Evolutionary conservation across 2,797 vertebrate genomes (phyloP).

Genomic region (Lepus townsendii): DNA sequence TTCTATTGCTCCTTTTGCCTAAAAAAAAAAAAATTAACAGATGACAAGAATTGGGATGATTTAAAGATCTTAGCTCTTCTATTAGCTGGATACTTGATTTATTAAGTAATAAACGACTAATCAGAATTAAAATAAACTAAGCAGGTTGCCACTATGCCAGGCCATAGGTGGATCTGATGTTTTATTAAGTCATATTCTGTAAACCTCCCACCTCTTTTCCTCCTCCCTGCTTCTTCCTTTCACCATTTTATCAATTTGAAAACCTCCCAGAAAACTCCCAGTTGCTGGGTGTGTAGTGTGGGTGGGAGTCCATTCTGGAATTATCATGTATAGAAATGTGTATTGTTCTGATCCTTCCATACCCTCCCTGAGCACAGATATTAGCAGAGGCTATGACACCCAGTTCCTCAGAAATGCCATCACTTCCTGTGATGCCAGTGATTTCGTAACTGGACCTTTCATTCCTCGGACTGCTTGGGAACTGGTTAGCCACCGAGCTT

Average conservation of each 20-base stretch:
- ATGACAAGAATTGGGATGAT: neutral
- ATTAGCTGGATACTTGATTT: neutral
- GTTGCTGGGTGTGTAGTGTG: neutral
- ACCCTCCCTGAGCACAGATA: neutral
- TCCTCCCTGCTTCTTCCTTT: neutral
- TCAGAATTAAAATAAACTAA: neutral
- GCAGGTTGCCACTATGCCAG: neutral
- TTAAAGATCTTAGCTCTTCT: conserved; percentile 33
- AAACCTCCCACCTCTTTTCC: neutral
- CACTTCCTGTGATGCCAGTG: neutral
- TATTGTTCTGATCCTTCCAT: neutral
- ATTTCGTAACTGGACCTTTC: neutral
- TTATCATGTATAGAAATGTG: neutral
- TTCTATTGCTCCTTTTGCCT: conserved; percentile 56
- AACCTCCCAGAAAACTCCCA: neutral
- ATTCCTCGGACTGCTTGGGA: neutral
- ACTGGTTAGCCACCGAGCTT: neutral
- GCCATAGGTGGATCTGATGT: neutral
- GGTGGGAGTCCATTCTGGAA: neutral
- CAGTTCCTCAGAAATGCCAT: neutral
- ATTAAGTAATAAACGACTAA: neutral
- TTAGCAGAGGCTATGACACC: neutral
- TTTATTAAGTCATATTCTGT: neutral
- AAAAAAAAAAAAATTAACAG: neutral
- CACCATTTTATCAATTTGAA: neutral